Percentiles rank a stretch among this genome's conserved stretches.
Conservation (phyloP, 2,888 invertebrate species). For the Melanophora roralis region DNA sequence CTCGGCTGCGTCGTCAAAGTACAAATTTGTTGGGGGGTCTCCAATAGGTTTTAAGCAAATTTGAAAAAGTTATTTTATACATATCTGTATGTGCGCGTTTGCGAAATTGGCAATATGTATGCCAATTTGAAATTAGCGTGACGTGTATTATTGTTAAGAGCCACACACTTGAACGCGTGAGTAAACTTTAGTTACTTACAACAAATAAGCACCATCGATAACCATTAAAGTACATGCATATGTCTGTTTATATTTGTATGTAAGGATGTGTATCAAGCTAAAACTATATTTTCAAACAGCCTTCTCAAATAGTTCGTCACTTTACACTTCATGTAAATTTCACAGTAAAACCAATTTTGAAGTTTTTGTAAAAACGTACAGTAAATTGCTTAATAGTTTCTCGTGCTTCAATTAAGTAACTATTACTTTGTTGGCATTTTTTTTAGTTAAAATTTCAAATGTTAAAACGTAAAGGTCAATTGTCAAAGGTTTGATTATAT, state of each 20-base stretch:
- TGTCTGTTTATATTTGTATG: neutral
- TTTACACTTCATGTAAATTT: slow-evolving; percentile 11
- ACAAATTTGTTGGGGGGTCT: slow-evolving; percentile 40
- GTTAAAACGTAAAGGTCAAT: slow-evolving; percentile 55
- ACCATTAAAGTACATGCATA: no score
- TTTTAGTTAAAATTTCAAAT: neutral
- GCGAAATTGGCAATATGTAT: slow-evolving; percentile 40
- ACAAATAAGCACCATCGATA: no score
- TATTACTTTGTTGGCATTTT: slow-evolving; percentile 34
- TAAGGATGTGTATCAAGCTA: neutral
- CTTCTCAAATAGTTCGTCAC: neutral
- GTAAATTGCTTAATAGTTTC: slow-evolving; percentile 26
- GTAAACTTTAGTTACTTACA: slow-evolving; percentile 49
- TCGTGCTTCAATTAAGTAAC: slow-evolving; percentile 31
- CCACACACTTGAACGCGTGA: slow-evolving; percentile 49
- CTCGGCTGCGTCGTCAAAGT: neutral
- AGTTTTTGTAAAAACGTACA: slow-evolving; percentile 43
- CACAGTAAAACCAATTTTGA: neutral
- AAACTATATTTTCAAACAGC: slow-evolving; percentile 24
- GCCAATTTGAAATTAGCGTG: slow-evolving; percentile 60
- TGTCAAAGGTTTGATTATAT: slow-evolving; percentile 58
- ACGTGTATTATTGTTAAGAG: slow-evolving; percentile 56
- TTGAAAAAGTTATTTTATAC: neutral
- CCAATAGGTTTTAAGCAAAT: neutral
- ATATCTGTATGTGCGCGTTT: neutral